phyloP scores from a whole-genome alignment of 2,113 vertebrate genomes.

The Callorhinus ursinus region DNA sequence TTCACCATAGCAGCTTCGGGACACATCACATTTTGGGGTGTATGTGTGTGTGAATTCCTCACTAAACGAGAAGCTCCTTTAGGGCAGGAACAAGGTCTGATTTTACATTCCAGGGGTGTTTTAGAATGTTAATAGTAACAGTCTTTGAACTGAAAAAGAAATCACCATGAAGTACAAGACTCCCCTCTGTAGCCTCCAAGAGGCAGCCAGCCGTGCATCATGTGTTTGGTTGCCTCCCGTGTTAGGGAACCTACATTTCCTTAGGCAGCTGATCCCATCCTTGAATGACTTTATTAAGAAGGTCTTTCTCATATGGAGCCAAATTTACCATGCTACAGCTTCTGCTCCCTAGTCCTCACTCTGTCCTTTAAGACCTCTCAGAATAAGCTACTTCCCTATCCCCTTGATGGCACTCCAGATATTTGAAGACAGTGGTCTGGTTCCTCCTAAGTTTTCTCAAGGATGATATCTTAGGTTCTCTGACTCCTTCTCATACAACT shows the following conservation, averaged over 20 bases:
- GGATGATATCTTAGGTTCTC: not conserved
- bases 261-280: not conserved
- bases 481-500: not conserved
- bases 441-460: not conserved
- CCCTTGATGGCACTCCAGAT: rapidly evolving
- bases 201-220: not conserved
- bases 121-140: not conserved
- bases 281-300: not conserved
- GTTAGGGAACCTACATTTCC: not conserved
- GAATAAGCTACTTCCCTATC: not conserved
- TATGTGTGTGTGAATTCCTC: not conserved
- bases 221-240: not conserved
- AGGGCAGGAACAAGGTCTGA: not conserved
- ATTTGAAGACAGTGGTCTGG: not conserved
- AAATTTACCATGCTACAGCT: not conserved
- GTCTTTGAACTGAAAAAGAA: not conserved
- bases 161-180: rapidly evolving
- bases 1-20: not conserved
- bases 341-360: not conserved
- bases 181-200: no score
- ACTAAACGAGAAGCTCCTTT: not conserved
- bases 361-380: not conserved
- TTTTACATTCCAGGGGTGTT: not conserved
- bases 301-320: not conserved
- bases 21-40: not conserved